These are phyloP conservation scores for Gopherus flavomarginatus DNA, from an alignment of 2,113 vertebrate genomes.

Conservation along the genomic window DNA sequence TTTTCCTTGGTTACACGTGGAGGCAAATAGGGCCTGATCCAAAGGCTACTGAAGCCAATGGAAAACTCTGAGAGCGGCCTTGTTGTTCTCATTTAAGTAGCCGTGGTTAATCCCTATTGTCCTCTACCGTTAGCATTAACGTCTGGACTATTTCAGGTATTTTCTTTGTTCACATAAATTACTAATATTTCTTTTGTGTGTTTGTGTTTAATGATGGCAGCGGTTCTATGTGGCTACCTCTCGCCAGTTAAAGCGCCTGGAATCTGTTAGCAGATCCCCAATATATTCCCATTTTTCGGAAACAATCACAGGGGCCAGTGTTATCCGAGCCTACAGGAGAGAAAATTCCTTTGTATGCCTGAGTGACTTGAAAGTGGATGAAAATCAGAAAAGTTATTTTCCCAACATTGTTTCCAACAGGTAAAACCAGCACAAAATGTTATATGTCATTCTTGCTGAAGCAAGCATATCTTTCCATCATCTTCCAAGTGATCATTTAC, in stretches of 20 bases:
- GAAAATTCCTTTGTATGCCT: conserved; percentile 83
- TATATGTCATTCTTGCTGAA: rapidly evolving
- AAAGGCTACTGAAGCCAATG: background rate
- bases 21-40: background rate
- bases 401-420: conserved; percentile 92
- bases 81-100: background rate
- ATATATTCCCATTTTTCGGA: conserved; percentile 98
- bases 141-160: background rate
- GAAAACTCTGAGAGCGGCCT: background rate
- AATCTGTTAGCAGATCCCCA: conserved; percentile 95
- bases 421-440: conserved; percentile 67
- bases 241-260: conserved; percentile 95
- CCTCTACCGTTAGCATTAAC: background rate
- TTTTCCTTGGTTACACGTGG: background rate
- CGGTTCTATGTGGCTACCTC: conserved; percentile 96
- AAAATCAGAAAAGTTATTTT: conserved; percentile 92
- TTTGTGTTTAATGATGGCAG: conserved; percentile 71
- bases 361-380: conserved; percentile 88
- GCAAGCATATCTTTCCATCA: background rate
- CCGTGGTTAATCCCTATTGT: background rate
- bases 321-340: conserved; percentile 92
- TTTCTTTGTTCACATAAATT: background rate
- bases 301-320: conserved; percentile 88
- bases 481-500: background rate
- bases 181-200: conserved; percentile 23